phyloP scores from a whole-genome alignment of 1,140 invertebrate species.

The Drosophila tropicalis region DNA sequence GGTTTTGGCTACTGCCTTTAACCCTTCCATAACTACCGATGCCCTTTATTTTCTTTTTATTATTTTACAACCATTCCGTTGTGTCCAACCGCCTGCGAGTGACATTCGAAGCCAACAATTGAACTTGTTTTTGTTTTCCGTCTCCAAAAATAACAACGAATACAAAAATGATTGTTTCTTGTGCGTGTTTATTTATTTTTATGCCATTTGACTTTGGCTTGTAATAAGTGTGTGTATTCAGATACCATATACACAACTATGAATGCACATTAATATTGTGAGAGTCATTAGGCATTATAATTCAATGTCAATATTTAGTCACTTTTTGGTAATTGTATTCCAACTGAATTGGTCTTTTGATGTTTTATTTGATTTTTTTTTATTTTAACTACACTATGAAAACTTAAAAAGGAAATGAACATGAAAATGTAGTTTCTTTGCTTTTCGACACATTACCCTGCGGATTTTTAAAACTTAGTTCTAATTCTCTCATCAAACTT shows the following conservation, averaged over 20 bases:
- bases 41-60: background rate
- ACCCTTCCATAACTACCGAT: conserved; percentile 29
- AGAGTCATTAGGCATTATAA: conserved; percentile 61
- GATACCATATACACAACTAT: conserved; percentile 9
- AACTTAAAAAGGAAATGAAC: too few relatives aligned
- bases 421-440: too few relatives aligned
- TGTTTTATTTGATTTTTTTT: background rate
- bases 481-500: too few relatives aligned
- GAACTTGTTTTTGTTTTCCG: conserved; percentile 25
- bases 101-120: conserved; percentile 24
- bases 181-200: conserved; percentile 49
- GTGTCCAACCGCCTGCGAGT: conserved; percentile 23
- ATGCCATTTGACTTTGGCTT: conserved; percentile 31
- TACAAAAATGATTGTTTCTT: conserved; percentile 30
- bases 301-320: conserved; percentile 75
- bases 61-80: background rate
- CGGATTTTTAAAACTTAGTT: too few relatives aligned
- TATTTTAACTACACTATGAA: too few relatives aligned
- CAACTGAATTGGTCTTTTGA: conserved; percentile 2
- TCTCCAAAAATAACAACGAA: conserved; percentile 19
- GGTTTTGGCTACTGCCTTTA: conserved; percentile 27
- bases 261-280: conserved; percentile 48
- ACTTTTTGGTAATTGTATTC: conserved; percentile 23
- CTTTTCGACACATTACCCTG: too few relatives aligned
- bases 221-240: conserved; percentile 6